Evolutionary conservation across 2,888 invertebrate genomes (phyloP).

Genomic region (Agriopis marginaria): DNA sequence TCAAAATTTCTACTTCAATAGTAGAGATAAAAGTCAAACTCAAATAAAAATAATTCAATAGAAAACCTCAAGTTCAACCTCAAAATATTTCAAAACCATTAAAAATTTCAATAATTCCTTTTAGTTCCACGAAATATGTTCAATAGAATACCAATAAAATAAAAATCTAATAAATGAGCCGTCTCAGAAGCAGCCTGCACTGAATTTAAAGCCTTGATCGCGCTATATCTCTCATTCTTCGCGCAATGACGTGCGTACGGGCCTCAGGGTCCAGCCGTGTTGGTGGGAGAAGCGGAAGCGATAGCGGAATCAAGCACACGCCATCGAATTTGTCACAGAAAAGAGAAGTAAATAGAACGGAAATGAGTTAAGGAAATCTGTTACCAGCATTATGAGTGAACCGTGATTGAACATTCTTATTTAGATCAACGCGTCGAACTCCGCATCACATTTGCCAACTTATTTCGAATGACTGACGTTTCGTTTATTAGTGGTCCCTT

Average conservation of each 20-base stretch:
- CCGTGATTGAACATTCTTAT: too few relatives aligned
- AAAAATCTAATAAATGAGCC: slow-evolving; percentile 74
- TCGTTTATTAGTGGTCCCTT: too few relatives aligned
- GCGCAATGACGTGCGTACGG: slow-evolving; percentile 66
- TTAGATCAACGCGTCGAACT: too few relatives aligned
- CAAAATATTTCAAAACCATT: slow-evolving; percentile 5
- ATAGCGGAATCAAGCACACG: background rate
- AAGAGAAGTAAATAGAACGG: too few relatives aligned
- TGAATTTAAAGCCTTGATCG: slow-evolving; percentile 78
- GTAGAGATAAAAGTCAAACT: background rate
- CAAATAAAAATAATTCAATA: background rate
- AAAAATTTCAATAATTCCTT: slow-evolving; percentile 18
- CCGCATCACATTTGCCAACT: too few relatives aligned
- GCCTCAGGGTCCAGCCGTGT: slow-evolving; percentile 45
- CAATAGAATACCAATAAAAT: slow-evolving; percentile 58
- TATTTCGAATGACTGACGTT: too few relatives aligned
- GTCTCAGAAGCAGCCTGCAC: slow-evolving; percentile 64
- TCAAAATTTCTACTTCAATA: background rate
- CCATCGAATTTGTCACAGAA: too few relatives aligned
- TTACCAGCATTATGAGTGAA: too few relatives aligned
- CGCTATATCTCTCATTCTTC: slow-evolving; percentile 74
- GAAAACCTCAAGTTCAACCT: background rate
- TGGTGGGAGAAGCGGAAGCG: slow-evolving; percentile 39
- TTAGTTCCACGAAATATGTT: slow-evolving; percentile 41
- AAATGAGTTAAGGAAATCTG: too few relatives aligned